Percentiles rank a stretch among this genome's conserved stretches.
Evolutionary conservation across 2,797 vertebrate genomes (phyloP).

Genomic region (Epinephelus awoara): DNA sequence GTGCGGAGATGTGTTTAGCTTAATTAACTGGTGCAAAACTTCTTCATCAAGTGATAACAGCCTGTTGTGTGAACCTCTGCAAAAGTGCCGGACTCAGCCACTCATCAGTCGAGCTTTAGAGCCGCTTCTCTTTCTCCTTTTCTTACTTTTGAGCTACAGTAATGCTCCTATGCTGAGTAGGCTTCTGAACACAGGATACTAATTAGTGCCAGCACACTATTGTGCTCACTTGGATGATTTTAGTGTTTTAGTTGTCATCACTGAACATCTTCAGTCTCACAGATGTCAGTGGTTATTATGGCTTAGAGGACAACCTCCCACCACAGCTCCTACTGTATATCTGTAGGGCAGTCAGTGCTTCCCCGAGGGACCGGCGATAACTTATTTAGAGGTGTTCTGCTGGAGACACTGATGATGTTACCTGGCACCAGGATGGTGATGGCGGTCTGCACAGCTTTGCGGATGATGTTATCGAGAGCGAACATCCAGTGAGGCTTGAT

Average conservation of each 20-base stretch:
- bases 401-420: conserved; percentile 63
- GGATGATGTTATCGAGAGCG: conserved; percentile 97
- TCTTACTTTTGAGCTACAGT: neutral
- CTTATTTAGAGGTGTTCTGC: conserved; percentile 28
- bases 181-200: neutral
- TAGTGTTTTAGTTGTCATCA: neutral
- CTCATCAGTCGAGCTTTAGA: neutral
- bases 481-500: conserved; percentile 99
- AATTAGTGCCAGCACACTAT: neutral
- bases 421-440: conserved; percentile 99
- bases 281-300: neutral
- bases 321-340: conserved; percentile 4
- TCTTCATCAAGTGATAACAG: no score
- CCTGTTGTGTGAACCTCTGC: neutral
- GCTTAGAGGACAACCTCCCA: neutral
- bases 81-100: neutral
- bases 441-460: conserved; percentile 98
- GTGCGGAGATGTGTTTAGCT: no score
- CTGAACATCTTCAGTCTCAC: neutral
- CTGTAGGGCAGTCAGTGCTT: neutral
- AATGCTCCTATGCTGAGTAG: no score
- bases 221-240: neutral
- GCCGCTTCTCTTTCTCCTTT: neutral
- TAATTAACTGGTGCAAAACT: no score
- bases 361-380: conserved; percentile 1